Conservation (phyloP, 2,888 invertebrate species). For the Deroplatys truncata region DNA sequence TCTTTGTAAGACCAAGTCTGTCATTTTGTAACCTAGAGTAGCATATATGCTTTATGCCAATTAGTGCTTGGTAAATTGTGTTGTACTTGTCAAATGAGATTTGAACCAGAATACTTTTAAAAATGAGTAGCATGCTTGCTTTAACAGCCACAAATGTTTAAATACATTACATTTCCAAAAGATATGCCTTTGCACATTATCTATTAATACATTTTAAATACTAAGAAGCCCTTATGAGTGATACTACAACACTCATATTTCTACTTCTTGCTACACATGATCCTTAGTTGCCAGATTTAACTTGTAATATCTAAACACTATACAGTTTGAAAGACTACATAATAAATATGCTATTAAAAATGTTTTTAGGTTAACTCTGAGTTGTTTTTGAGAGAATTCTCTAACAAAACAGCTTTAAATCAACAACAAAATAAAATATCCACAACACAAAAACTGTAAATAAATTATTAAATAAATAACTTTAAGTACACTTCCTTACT, state of each 20-base stretch:
- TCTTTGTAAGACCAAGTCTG: background rate
- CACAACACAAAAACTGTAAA: background rate
- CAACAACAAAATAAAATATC: background rate
- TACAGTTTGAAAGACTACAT: background rate
- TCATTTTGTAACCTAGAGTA: background rate
- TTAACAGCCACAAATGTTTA: background rate
- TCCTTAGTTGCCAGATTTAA: background rate
- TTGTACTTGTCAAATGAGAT: background rate
- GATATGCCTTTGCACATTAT: background rate
- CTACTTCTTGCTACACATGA: background rate
- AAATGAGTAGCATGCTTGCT: background rate
- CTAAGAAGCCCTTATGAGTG: background rate
- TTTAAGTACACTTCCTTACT: background rate
- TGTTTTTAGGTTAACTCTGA: background rate
- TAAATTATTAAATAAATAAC: background rate
- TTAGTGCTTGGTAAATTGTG: background rate
- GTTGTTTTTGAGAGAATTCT: background rate
- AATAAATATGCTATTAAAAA: background rate
- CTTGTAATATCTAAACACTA: background rate
- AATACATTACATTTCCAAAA: background rate
- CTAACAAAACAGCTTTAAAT: background rate
- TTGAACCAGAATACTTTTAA: background rate
- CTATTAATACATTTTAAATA: background rate
- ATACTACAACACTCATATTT: background rate
- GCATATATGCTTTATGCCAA: background rate